Evolutionary conservation across 2,888 invertebrate genomes (phyloP), one percentile per base, ranked within the genome.

Genomic region (Meliscaeva auricollis): DNA sequence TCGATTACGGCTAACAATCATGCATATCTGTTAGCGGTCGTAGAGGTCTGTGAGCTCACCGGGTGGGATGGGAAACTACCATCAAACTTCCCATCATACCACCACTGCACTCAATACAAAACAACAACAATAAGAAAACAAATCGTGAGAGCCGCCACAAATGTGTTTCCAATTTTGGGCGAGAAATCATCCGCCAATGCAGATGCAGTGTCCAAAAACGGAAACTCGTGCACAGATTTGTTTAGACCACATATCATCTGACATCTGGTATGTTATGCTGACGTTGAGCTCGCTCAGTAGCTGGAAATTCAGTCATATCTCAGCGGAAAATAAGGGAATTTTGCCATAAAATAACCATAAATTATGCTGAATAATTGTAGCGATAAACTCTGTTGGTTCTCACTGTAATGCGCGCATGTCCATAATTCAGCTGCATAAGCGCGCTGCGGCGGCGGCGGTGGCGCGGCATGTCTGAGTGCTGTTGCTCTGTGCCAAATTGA

Each of bases 141-240:
- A 74, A 72, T 80, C 84, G 84, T 84, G 84, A 84, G 75, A 80
- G 64, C 48, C 52, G 44, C 46, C 62, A 50, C 58, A 56, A 38
- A 70, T 52, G 44, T 70, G 41, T 72, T 76, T 60, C 84, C 80
- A 80, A 84, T 76, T 84, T 83, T 84, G 80, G 84, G 80, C 75
- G 60, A 84, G 66, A 80, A 76, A 72, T 80, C 80, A 80, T 78
- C 58, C 32, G 4, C 83, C 60, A 54, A 81, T 66, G 22, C 66
- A 50, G 62, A 77, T 72, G 35, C 69, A 69, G 58, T 52, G 20
- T 35, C 84, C 84, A 70, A 68, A 84, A 75, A 76, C 50, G 66
- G 80, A 76, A 80, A 84, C 84, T 84, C 84, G 84, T 84, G 84
- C 84, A 76, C 58, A 84, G 84, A 84, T 84, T 84, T 84, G 84